Percentiles rank a stretch among this genome's conserved stretches.
Conservation (phyloP, 2,797 vertebrate genomes). For the Crocodylus rhombifer region DNA sequence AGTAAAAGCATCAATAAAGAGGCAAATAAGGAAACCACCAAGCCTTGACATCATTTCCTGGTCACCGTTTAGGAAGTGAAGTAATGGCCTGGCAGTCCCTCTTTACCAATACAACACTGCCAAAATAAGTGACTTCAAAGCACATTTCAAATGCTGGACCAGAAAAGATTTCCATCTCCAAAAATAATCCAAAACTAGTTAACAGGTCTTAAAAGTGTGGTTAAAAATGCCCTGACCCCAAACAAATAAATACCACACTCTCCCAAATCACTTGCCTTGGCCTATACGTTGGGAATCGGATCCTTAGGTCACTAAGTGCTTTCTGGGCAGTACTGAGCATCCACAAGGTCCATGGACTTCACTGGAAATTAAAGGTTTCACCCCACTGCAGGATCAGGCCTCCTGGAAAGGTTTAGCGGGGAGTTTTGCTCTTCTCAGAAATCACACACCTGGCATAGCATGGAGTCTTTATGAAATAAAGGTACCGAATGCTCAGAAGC, state of each 20-base stretch:
- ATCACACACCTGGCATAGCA: not conserved
- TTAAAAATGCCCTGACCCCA: not conserved
- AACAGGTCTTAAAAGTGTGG: not conserved
- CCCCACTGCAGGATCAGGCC: no score
- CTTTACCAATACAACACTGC: not conserved
- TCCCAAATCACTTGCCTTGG: not conserved
- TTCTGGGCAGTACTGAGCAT: not conserved
- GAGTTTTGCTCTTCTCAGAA: not conserved
- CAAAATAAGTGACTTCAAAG: not conserved
- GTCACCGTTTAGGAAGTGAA: not conserved
- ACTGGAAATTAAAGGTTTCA: not conserved
- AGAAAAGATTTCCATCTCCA: not conserved
- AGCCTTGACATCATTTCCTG: not conserved
- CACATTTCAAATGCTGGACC: not conserved
- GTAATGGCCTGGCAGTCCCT: not conserved
- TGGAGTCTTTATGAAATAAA: not conserved
- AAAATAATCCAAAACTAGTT: not conserved
- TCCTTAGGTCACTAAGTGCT: no score
- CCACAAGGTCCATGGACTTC: no score
- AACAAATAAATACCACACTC: not conserved
- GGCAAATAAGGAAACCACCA: constrained; percentile 21
- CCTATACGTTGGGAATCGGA: not conserved
- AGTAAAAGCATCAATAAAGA: not conserved
- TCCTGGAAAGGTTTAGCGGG: not conserved
- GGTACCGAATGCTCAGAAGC: not conserved